Conservation (phyloP, 2,113 vertebrate genomes). For the Mandrillus leucophaeus region DNA sequence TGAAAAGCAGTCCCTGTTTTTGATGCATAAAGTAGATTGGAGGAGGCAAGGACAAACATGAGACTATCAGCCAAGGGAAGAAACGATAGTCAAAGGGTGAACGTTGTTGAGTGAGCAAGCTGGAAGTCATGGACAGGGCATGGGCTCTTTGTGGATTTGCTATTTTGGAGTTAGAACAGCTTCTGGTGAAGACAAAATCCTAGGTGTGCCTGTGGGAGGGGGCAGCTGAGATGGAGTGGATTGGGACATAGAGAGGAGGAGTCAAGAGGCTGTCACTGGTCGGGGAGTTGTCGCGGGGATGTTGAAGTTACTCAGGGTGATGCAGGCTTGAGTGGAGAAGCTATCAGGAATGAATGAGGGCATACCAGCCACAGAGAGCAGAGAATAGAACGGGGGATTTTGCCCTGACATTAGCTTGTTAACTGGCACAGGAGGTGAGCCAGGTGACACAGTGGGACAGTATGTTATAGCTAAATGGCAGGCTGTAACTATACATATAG, state of each 20-base stretch:
- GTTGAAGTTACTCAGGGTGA: neutral
- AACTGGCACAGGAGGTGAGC: neutral
- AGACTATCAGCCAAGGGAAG: neutral
- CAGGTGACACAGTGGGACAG: neutral
- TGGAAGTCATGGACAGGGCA: neutral
- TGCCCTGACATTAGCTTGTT: neutral
- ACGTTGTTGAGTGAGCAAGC: neutral
- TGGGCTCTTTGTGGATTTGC: neutral
- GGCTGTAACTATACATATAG: neutral
- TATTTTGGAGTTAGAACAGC: neutral
- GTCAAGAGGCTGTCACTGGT: neutral
- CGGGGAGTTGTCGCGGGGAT: neutral
- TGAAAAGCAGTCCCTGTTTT: neutral
- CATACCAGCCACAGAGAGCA: too few species aligned
- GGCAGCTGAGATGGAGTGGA: neutral
- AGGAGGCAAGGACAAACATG: neutral
- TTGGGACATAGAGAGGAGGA: neutral
- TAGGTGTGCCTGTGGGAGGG: neutral
- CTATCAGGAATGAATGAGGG: neutral
- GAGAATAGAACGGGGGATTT: neutral
- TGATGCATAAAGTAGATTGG: neutral
- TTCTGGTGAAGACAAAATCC: neutral
- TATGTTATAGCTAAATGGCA: neutral
- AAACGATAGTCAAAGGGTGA: neutral
- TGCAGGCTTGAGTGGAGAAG: too few species aligned